Evolutionary conservation across 2,888 invertebrate genomes (phyloP), one percentile per base, ranked within the genome.

Genomic region (Dasysyrphus albostriatus): DNA sequence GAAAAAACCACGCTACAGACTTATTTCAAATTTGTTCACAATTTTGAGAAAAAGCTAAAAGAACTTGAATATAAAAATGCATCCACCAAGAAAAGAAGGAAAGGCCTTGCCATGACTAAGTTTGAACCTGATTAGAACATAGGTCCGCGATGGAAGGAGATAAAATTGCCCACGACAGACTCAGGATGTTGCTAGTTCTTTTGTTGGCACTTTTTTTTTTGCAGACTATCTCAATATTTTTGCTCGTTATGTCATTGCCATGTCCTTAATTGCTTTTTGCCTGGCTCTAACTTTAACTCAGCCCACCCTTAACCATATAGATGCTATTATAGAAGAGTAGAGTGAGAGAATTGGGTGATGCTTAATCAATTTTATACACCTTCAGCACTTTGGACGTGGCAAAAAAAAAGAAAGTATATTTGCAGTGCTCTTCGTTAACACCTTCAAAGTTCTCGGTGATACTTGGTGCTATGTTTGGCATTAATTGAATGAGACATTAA

Each of bases 291-390:
- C 73, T 42, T 32, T 49, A 49, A 39, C 44, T 34, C 54, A 37
- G 29, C 47, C 37, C 32, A 63, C 42, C 10, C 34, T 24, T 24
- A 39, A 9, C 39, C 19, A 37, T 16, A 42, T 19, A 61, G 7
- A 42, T 61, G 14, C n/a, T 59, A 37, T 58, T 37, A 10, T 59
- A 37, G 37, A 10, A 16, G 32, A 56, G 24, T 5, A 32, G 19
- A 39, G 59, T 19, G 39, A 7, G 61, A 5, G 9, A 0, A 24
- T 39, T 29, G 34, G 51, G 37, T 51, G 78, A 87, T 75, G 75
- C 83, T 87, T 87, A 87, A 87, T 87, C 87, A 87, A 83, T 87
- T 87, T 87, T 83, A 87, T 83, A 87, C 87, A 87, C 87, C 87
- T 87, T 87, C 83, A 83, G 87, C 87, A 83, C 65, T 79, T 79